Base-by-base conservation (phyloP, 2,797 vertebrate species). In the Scomberomorus guttatus region DNA sequence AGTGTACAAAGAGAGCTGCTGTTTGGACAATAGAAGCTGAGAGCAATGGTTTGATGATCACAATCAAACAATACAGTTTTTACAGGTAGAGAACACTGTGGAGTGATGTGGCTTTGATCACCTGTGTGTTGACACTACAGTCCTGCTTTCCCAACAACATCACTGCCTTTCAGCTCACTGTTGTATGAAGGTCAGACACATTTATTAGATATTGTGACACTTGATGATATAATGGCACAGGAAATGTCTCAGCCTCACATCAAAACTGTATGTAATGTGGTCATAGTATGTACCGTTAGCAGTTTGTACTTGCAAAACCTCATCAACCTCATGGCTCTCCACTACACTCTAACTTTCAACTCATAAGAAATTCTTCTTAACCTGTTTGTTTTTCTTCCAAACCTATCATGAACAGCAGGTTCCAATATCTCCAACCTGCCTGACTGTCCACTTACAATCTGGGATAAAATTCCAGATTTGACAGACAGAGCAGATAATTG, bases 171-270 rank as follows among this genome's bases (percentile, higher is more conserved):
- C 68, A 80, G 48, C 56, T 71, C 71, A 37, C 51, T 67, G 72
- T 59, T 46, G 60, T 57, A 61, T 67, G 67, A 81, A 72, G 84
- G 74, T 82, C 85, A 81, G 34, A 25, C 60, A 64, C 55, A 51
- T 58, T 55, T 64, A 64, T 71, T 34, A 68, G 10, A 48, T 61
- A 58, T 22, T 57, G 46, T 66, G 62, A 72, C 57, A 58, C 29
- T 22, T 64, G 48, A 58, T 34, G 42, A 66, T 68, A 59, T 39
- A 27, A 58, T 52, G 42, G 37, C 42, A 39, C 27, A 50, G 42
- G 27, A n/a, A 73, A 56, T 54, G 22, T 42, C 5, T 72, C 12
- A 22, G 55, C 20, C 44, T 46, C 34, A 68, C 22, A 27, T 70
- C 29, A 32, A 50, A 68, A 17, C 17, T 42, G 17, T 57, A 15